Percentiles rank a stretch among this genome's conserved stretches.
Evolutionary conservation across 1,140 invertebrate species (phyloP).

Genomic region (Mizuhopecten yessoensis): DNA sequence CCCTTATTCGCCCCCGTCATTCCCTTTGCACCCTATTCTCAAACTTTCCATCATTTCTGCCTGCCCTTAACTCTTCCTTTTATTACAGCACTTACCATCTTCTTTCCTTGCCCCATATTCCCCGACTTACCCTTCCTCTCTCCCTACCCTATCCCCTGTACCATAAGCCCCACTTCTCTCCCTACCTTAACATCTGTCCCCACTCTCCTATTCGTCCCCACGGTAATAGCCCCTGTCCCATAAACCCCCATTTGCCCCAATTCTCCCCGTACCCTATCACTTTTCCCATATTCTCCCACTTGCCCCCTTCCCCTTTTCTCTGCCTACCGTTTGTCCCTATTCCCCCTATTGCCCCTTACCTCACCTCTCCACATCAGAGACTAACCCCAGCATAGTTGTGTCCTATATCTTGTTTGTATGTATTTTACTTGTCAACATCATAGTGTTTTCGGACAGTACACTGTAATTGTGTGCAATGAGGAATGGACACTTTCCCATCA

Average conservation of each 20-base stretch:
- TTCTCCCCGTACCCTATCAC: not conserved
- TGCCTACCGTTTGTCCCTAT: not conserved
- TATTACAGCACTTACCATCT: no score
- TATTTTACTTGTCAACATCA: conserved; percentile 17
- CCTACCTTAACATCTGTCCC: not conserved
- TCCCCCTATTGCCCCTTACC: not conserved
- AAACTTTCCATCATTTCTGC: no score
- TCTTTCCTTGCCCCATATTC: no score
- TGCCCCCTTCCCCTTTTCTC: not conserved
- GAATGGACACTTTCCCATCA: not conserved
- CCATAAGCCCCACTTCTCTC: not conserved
- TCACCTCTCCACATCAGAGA: no score
- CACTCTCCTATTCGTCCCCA: no score
- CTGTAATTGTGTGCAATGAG: conserved; percentile 21
- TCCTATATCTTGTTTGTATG: not conserved
- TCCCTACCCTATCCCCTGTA: not conserved
- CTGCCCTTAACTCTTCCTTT: no score
- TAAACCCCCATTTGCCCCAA: no score
- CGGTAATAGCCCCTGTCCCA: no score
- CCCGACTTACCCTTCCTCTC: not conserved
- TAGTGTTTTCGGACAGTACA: conserved; percentile 2
- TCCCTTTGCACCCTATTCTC: no score
- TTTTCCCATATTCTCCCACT: not conserved
- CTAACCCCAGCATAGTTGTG: not conserved
- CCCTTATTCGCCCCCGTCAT: no score